phyloP scores from a whole-genome alignment of 2,888 invertebrate species.

The Caenorhabditis sinica region DNA sequence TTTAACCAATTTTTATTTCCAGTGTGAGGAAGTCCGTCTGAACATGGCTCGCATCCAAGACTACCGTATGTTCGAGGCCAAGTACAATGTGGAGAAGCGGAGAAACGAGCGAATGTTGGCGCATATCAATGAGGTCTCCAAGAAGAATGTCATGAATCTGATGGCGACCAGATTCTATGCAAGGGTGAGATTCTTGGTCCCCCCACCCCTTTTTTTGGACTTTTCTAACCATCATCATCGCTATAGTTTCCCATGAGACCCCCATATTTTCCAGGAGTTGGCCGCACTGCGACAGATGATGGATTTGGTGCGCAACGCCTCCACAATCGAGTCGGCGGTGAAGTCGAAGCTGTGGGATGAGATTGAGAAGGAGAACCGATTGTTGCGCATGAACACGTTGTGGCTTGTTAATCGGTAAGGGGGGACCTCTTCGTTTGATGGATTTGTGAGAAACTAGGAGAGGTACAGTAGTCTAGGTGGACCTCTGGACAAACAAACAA shows the following conservation, averaged over 20 bases:
- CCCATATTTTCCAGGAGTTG: constrained; percentile 47
- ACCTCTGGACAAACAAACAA: no score
- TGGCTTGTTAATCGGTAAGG: constrained; percentile 58
- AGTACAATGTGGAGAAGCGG: constrained; percentile 36
- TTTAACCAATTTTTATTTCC: constrained; percentile 8
- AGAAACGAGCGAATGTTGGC: constrained; percentile 31
- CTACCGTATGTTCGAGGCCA: constrained; percentile 23
- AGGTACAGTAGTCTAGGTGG: no score
- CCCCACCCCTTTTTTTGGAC: not conserved
- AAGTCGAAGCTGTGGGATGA: constrained; percentile 60
- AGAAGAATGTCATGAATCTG: constrained; percentile 41
- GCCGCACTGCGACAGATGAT: constrained; percentile 61
- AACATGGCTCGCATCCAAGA: constrained; percentile 34
- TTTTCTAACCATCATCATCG: constrained; percentile 1
- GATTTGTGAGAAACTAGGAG: not conserved
- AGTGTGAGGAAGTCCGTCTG: constrained; percentile 30
- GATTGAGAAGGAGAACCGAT: constrained; percentile 52
- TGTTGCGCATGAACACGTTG: constrained; percentile 49
- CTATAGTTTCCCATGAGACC: constrained; percentile 2
- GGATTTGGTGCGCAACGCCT: constrained; percentile 53
- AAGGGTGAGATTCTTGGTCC: constrained; percentile 12
- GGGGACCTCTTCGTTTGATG: not conserved
- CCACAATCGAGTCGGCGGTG: constrained; percentile 33
- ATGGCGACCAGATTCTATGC: constrained; percentile 58
- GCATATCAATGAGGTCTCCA: constrained; percentile 57